Base-by-base conservation (phyloP, 2,888 invertebrate genomes). In the Xanthorhoe designata region DNA sequence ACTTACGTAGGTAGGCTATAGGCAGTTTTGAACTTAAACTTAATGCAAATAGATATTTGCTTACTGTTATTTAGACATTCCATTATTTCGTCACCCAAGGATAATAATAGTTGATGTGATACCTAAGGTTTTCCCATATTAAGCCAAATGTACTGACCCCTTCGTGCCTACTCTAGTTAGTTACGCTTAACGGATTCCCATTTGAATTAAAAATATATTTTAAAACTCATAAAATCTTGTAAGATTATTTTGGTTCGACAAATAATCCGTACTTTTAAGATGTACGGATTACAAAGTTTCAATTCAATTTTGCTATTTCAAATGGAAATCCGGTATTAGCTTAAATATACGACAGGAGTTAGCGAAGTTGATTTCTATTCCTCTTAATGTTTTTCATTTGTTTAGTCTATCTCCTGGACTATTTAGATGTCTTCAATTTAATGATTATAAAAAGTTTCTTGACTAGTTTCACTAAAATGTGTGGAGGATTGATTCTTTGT, bases 101-200 rank as follows among this genome's bases (percentile, higher is more conserved):
- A 86, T 80, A 75, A 67, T 73, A 71, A 83, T 87, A 89, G 87
- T 91, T 82, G 86, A 87, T 91, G 91, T 92, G 92, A 92, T 92
- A 92, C 84, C 81, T 88, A 87, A 90, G 89, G 86, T 84, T 88
- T 86, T 89, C 90, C 91, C 89, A 76, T 85, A 82, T 81, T 88
- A 90, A 92, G 90, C 92, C 92, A 90, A 92, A 91, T 86, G 92
- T 92, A 93, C 92, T 93, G 92, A 93, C 89, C 92, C 90, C 91
- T 88, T 90, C 91, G 93, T 93, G 93, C 93, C 93, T 93, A 88
- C 86, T 90, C 80, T 92, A 70, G 70, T 68, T 72, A 74, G 83
- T 82, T 78, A 84, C 76, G 87, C 87, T 63, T 66, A 54, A 54
- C 38, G 57, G 42, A 38, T 56, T 67, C 45, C 64, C 59, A 50